Conservation (phyloP, 1,140 invertebrate species). For the Macrosteles quadrilineatus region DNA sequence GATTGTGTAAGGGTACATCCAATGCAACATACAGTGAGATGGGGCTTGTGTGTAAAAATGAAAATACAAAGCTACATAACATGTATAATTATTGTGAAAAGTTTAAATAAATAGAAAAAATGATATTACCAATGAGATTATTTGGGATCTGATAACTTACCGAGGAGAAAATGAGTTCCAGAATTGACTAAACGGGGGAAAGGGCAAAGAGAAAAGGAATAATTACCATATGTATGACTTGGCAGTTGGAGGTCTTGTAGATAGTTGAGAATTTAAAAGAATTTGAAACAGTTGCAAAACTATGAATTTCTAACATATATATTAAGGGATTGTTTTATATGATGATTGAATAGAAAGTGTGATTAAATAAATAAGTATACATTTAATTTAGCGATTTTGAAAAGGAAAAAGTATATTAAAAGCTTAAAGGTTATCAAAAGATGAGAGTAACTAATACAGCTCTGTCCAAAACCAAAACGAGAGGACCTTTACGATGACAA, state of each 20-base stretch:
- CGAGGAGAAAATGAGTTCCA: constrained; percentile 96
- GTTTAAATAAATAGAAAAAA: constrained; percentile 21
- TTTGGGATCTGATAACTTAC: constrained; percentile 67
- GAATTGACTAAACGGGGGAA: constrained; percentile 82
- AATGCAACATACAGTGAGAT: constrained; percentile 28
- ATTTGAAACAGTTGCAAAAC: too few relatives aligned
- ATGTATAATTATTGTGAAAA: constrained; percentile 13
- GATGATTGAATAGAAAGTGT: too few relatives aligned
- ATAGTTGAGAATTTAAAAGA: not conserved
- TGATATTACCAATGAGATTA: constrained; percentile 27
- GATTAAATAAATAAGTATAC: too few relatives aligned
- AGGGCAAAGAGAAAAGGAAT: constrained; percentile 42
- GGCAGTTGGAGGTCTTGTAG: constrained; percentile 23
- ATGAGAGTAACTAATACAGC: too few relatives aligned
- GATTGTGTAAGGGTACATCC: not conserved
- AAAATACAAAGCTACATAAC: constrained; percentile 43
- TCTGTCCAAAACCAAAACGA: too few relatives aligned
- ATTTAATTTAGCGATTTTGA: too few relatives aligned
- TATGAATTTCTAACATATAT: too few relatives aligned
- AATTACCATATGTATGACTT: constrained; percentile 23
- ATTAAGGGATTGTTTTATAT: too few relatives aligned
- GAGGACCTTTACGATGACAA: too few relatives aligned
- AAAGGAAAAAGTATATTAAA: too few relatives aligned
- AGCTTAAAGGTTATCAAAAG: too few relatives aligned
- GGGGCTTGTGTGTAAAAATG: constrained; percentile 46